These are phyloP conservation scores for Lasiurus cinereus DNA, from an alignment of 2,113 vertebrate species.

Conservation along the genomic window DNA sequence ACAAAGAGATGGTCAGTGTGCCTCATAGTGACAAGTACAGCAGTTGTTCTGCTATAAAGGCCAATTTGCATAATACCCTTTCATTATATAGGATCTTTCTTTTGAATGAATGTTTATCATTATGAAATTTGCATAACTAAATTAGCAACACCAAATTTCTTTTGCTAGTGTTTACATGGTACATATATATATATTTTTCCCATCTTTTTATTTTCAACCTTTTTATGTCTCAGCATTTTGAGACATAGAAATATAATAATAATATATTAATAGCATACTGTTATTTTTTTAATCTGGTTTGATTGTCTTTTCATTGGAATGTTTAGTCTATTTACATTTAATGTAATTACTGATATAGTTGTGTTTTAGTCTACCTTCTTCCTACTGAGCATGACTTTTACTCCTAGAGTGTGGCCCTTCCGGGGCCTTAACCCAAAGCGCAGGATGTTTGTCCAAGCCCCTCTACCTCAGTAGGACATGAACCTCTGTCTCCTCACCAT, in stretches of 20 bases:
- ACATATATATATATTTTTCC: not conserved
- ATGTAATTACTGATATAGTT: not conserved
- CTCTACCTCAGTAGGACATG: not conserved
- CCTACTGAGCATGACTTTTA: not conserved
- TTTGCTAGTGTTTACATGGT: not conserved
- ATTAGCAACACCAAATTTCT: not conserved
- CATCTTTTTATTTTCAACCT: not conserved
- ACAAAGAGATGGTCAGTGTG: too few species aligned
- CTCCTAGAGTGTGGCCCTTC: not conserved
- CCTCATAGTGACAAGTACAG: too few species aligned
- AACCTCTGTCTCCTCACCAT: not conserved
- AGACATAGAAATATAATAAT: not conserved
- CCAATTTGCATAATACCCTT: too few species aligned
- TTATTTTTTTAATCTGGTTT: conserved; percentile 26
- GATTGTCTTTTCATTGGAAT: not conserved
- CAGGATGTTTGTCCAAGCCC: not conserved
- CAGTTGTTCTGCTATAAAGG: too few species aligned
- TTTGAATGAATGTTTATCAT: conserved; percentile 11
- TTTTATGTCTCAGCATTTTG: not conserved
- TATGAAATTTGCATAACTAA: not conserved
- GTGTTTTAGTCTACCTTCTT: not conserved
- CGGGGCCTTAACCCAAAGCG: not conserved
- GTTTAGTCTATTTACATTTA: conserved; percentile 1
- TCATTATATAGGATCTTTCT: not conserved
- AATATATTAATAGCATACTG: not conserved